phyloP scores from a whole-genome alignment of 2,888 invertebrate species.

The Aphrophora alni region DNA sequence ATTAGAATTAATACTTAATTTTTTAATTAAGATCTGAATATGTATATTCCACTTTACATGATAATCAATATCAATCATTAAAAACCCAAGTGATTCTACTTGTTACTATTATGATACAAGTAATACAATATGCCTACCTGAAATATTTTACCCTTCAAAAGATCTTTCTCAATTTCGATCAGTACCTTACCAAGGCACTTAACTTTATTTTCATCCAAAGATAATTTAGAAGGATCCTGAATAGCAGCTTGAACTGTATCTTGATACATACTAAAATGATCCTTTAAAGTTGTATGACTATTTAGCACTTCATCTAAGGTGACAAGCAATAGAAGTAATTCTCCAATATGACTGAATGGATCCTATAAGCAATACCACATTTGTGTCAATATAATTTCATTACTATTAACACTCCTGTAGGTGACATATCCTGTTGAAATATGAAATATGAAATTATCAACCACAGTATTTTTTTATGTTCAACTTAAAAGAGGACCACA shows the following conservation, averaged over 20 bases:
- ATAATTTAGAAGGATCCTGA: slow-evolving; percentile 67
- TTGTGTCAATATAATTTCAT: too few species aligned
- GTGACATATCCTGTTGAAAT: too few species aligned
- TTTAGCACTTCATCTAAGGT: slow-evolving; percentile 71
- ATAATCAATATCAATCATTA: too few species aligned
- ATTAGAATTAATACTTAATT: too few species aligned
- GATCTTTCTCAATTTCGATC: slow-evolving; percentile 67
- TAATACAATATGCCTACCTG: slow-evolving; percentile 66
- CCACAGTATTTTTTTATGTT: too few species aligned
- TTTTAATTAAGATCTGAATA: too few species aligned
- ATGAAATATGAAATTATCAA: too few species aligned
- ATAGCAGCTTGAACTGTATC: slow-evolving; percentile 73
- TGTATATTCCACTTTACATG: too few species aligned
- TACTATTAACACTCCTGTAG: too few species aligned
- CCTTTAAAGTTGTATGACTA: slow-evolving; percentile 62
- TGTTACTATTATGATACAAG: too few species aligned
- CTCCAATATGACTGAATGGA: slow-evolving; percentile 59
- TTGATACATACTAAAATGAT: slow-evolving; percentile 81
- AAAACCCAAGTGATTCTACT: too few species aligned
- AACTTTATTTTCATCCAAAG: slow-evolving; percentile 67
- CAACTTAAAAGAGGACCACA: too few species aligned
- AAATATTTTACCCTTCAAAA: slow-evolving; percentile 69
- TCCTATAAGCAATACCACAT: slow-evolving; percentile 52
- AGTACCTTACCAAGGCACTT: slow-evolving; percentile 74
- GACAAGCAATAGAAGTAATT: slow-evolving; percentile 60